phyloP scores from a whole-genome alignment of 2,888 invertebrate species.

The Ferrisia virgata region DNA sequence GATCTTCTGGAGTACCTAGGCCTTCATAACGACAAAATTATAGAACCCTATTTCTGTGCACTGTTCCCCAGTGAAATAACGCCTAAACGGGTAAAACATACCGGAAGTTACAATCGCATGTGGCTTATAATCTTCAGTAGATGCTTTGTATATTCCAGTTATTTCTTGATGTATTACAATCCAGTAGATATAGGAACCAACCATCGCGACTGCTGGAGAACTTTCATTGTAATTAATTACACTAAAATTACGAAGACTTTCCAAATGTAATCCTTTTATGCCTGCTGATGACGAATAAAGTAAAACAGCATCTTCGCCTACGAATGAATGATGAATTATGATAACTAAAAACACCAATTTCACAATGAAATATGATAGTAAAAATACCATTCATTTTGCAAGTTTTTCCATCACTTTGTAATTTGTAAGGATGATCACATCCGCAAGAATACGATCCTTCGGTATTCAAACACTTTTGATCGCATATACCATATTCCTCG shows the following conservation, averaged over 20 bases:
- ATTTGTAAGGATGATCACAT: constrained; percentile 62
- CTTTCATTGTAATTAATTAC: constrained; percentile 59
- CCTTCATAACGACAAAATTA: constrained; percentile 54
- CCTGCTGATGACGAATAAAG: constrained; percentile 66
- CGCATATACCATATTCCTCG: constrained; percentile 60
- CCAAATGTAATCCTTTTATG: constrained; percentile 64
- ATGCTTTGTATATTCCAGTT: constrained; percentile 68
- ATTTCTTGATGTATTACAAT: constrained; percentile 67
- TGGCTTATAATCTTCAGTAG: constrained; percentile 61
- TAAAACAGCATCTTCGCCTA: constrained; percentile 65
- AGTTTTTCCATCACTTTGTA: constrained; percentile 57
- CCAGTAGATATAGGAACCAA: constrained; percentile 73
- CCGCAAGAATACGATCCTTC: constrained; percentile 62
- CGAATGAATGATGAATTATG: constrained; percentile 47
- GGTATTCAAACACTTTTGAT: constrained; percentile 65
- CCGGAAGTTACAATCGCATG: constrained; percentile 58
- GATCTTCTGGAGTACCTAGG: constrained; percentile 68
- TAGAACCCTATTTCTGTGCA: not conserved
- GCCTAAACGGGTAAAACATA: constrained; percentile 47
- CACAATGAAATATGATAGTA: not conserved
- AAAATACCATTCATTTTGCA: constrained; percentile 57
- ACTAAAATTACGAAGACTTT: constrained; percentile 56
- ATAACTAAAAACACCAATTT: not conserved
- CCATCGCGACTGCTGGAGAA: constrained; percentile 67
- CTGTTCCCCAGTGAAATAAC: not conserved